Evolutionary conservation across 2,888 invertebrate species (phyloP), one percentile per base, ranked within the genome.

Genomic region (Idaea straminata): DNA sequence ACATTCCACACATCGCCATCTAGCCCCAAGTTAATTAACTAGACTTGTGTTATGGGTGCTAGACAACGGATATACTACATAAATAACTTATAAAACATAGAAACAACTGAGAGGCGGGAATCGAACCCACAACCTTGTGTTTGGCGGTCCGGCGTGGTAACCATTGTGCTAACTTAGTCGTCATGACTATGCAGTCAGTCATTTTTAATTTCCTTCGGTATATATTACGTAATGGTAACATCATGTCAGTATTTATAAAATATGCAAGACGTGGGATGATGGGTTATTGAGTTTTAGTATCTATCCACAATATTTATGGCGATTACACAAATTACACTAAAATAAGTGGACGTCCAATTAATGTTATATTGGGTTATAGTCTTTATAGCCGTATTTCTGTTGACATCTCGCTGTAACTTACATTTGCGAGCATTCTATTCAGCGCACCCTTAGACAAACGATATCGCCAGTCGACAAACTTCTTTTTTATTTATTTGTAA

Each of bases 321-420:
- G 58, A 57, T 67, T 35, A 38, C 63, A 67, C 69, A 67, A 69
- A 67, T 66, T 69, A 69, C 65, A 63, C 65, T 67, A 64, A 69
- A 66, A 69, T 65, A 65, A 69, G 62, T 67, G 62, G 62, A 15
- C 57, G 36, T 62, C 61, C 62, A 69, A 69, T 69, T 69, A 68
- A 47, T 47, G 47, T 47, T 47, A 47, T 47, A 47, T 47, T 47
- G 47, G 10, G 47, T 47, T 47, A 47, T 47, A 47, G 47, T 13
- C 47, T 47, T 47, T 47, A 10, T 7, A 47, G 47, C 47, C 10
- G 10, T 47, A 47, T 47, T 47, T 47, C 47, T 47, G 47, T 47
- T 47, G 47, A 47, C 47, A 47, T 47, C 13, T 47, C 13, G 4
- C 10, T 47, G 47, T 47, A 13, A 47, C 47, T 47, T 47, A 36